Conservation (phyloP, 2,797 vertebrate genomes). For the Podarcis siculus region DNA sequence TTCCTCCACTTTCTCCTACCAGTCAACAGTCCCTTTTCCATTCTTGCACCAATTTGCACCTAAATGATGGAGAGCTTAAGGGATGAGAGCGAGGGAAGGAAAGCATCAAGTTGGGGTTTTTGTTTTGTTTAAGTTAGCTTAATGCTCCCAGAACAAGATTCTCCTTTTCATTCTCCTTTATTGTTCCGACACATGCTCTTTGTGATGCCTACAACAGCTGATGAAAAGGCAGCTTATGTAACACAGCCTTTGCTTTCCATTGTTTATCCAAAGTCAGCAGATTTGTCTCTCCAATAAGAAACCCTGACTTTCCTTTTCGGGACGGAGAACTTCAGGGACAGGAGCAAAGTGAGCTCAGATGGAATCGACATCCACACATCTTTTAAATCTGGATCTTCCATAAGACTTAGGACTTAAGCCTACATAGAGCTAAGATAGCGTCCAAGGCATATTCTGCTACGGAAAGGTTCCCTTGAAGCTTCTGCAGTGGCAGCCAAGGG, state of each 20-base stretch:
- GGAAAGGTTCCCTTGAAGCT: too few relatives aligned
- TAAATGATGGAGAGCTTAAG: not conserved
- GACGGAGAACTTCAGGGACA: not conserved
- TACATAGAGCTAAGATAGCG: not conserved
- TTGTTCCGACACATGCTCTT: not conserved
- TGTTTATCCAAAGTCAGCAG: not conserved
- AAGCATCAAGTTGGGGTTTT: not conserved
- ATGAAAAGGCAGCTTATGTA: not conserved
- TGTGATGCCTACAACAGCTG: not conserved
- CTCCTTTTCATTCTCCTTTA: not conserved
- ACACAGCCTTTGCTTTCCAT: not conserved
- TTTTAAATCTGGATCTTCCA: not conserved
- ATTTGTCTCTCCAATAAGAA: not conserved
- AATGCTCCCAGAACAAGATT: not conserved
- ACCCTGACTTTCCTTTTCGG: not conserved
- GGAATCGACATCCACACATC: not conserved
- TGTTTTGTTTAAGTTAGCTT: too few relatives aligned
- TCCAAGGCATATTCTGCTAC: too few relatives aligned
- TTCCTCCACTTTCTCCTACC: not conserved
- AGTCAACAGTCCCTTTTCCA: not conserved
- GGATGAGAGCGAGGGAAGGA: not conserved
- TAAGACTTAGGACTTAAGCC: not conserved
- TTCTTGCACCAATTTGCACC: not conserved
- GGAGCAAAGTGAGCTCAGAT: not conserved
- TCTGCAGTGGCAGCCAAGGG: too few relatives aligned